phyloP scores from a whole-genome alignment of 2,113 vertebrate species.

The Hypanus sabinus region DNA sequence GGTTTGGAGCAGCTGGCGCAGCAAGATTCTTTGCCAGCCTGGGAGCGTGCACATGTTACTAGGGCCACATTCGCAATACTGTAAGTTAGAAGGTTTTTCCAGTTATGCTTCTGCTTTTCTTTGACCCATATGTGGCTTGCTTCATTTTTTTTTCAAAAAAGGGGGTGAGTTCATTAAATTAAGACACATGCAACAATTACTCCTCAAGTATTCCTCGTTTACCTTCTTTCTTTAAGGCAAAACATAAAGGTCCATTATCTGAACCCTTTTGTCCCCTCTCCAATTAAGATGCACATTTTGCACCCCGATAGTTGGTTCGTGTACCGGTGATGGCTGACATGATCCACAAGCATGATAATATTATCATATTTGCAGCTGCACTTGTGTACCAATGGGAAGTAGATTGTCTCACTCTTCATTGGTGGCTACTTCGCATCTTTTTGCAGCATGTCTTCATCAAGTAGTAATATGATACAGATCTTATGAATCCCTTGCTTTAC shows the following conservation, averaged over 20 bases:
- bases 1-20: slow-evolving; percentile 37
- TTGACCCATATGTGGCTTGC: slow-evolving; percentile 35
- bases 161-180: slow-evolving; percentile 22
- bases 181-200: background rate
- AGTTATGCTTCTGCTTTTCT: slow-evolving; percentile 35
- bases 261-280: slow-evolving; percentile 26
- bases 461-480: background rate
- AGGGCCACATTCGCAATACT: slow-evolving; percentile 36
- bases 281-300: background rate
- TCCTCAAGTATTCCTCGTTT: background rate
- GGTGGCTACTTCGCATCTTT: background rate
- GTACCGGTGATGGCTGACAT: background rate
- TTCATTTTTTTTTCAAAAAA: background rate
- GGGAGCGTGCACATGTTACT: slow-evolving; percentile 27
- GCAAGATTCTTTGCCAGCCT: slow-evolving; percentile 35
- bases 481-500: background rate
- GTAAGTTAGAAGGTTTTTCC: slow-evolving; percentile 37
- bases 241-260: slow-evolving; percentile 32
- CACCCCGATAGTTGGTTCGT: background rate
- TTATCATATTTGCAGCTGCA: background rate
- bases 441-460: slow-evolving; percentile 9
- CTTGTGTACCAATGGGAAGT: background rate
- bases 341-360: background rate
- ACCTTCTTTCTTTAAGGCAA: background rate
- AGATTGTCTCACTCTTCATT: background rate